Percentiles rank a stretch among this genome's conserved stretches.
Evolutionary conservation across 2,113 vertebrate genomes (phyloP).

Genomic region (Sarotherodon lohbergeri): DNA sequence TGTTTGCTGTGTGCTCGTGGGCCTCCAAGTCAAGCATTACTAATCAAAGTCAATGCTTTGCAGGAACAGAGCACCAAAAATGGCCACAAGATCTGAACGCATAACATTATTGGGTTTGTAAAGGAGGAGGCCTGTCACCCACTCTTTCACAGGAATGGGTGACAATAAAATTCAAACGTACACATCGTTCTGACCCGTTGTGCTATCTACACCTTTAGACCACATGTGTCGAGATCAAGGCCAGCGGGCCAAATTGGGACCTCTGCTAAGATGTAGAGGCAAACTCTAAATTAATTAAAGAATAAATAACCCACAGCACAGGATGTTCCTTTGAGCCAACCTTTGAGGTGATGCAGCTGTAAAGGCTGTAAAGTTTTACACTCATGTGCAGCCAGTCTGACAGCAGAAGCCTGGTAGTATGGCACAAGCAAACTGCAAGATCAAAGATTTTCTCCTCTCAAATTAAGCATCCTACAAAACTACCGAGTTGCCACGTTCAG

Average conservation of each 20-base stretch:
- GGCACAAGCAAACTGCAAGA: neutral
- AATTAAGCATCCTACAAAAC: neutral
- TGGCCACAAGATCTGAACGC: neutral
- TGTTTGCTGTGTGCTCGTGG: neutral
- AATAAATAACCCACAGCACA: neutral
- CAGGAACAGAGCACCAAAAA: neutral
- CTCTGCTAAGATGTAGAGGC: neutral
- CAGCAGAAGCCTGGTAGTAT: neutral
- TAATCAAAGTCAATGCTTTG: neutral
- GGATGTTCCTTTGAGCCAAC: neutral
- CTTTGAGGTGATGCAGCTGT: neutral
- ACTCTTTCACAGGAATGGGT: neutral
- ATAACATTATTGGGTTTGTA: neutral
- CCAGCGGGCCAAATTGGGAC: accelerated
- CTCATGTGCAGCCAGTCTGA: neutral
- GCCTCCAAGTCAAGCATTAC: neutral
- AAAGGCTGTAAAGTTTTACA: neutral
- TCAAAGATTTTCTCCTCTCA: neutral
- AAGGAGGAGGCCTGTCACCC: neutral
- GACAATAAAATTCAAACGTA: neutral
- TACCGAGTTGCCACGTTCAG: neutral
- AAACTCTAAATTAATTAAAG: neutral
- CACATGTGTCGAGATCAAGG: neutral
- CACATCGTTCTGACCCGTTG: neutral
- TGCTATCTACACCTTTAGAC: neutral